Conservation (phyloP, 2,113 vertebrate species). For the Pangasianodon gigas region DNA sequence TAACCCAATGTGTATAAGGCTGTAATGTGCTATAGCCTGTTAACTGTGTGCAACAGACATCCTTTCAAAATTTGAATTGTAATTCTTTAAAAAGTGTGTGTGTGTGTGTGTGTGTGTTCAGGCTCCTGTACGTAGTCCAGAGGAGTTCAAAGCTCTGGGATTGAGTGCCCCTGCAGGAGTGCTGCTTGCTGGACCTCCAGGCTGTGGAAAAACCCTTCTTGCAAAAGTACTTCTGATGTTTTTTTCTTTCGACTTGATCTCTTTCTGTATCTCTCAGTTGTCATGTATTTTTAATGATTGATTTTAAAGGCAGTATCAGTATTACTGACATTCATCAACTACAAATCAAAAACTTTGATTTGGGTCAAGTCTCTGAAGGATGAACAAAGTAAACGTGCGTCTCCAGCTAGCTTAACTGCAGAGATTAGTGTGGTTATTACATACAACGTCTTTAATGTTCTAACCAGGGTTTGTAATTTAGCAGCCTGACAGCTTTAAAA, state of each 20-base stretch:
- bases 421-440: background rate
- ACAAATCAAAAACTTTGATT: background rate
- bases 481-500: background rate
- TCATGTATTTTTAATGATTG: background rate
- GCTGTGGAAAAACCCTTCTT: slow-evolving; percentile 93
- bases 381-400: background rate
- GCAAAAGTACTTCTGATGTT: slow-evolving; percentile 82
- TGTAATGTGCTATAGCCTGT: background rate
- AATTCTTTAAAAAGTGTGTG: background rate
- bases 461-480: background rate
- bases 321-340: background rate
- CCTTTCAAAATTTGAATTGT: background rate
- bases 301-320: background rate
- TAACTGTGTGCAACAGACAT: background rate
- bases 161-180: slow-evolving; percentile 88
- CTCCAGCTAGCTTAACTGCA: background rate
- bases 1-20: background rate
- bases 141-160: slow-evolving; percentile 87
- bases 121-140: slow-evolving; percentile 89
- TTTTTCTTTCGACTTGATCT: background rate
- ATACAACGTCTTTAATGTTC: background rate
- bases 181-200: slow-evolving; percentile 92
- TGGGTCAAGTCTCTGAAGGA: background rate
- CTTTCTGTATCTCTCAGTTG: background rate
- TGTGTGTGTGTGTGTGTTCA: slow-evolving; percentile 60